Evolutionary conservation across 2,888 invertebrate genomes (phyloP).

Genomic region (Argyresthia albistria): DNA sequence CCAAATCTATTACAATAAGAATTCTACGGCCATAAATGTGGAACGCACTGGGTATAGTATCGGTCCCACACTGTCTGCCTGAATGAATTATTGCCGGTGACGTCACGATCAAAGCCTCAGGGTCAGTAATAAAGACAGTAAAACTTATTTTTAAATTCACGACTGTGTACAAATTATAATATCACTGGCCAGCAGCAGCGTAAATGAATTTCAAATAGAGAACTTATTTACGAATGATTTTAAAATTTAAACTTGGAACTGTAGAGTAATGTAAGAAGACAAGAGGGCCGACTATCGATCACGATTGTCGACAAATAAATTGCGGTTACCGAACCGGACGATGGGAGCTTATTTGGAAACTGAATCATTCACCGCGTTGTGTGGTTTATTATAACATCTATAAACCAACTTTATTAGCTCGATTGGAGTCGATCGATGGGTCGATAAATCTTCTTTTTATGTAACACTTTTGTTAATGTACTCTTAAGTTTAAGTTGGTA

Average conservation of each 20-base stretch:
- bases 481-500: no score
- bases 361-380: neutral
- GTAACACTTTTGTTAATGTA: no score
- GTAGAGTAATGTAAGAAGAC: conserved; percentile 6
- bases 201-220: no score
- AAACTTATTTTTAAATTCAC: neutral
- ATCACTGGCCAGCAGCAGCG: no score
- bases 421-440: no score
- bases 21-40: conserved; percentile 40
- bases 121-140: no score
- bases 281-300: conserved; percentile 60
- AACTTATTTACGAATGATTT: no score
- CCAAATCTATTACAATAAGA: conserved; percentile 66
- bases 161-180: neutral
- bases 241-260: neutral
- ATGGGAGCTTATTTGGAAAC: neutral
- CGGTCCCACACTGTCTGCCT: conserved; percentile 59
- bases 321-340: conserved; percentile 18
- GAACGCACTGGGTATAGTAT: conserved; percentile 15
- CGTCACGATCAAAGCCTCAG: neutral
- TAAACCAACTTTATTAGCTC: neutral
- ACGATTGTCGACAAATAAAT: conserved; percentile 58
- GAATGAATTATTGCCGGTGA: conserved; percentile 28
- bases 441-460: no score
- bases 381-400: neutral